phyloP scores from a whole-genome alignment of 37 sponge, comb jelly and placozoan genomes.

The Aphrocallistes beatrix region DNA sequence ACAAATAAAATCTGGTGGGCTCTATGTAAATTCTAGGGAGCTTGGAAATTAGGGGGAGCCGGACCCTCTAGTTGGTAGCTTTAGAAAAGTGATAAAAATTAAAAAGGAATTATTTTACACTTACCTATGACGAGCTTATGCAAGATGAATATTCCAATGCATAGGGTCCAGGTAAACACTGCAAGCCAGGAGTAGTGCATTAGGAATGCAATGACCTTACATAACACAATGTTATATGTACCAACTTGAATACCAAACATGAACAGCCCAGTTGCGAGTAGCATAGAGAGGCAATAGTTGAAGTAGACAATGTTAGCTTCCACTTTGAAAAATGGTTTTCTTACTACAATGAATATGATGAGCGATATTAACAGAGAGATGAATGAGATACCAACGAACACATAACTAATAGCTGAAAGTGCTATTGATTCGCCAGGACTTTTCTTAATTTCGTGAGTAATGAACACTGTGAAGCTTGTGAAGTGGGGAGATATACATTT shows the following conservation, averaged over 20 bases:
- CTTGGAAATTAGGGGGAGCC: too few relatives aligned
- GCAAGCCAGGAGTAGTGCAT: background rate
- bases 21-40: too few relatives aligned
- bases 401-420: background rate
- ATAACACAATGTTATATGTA: background rate
- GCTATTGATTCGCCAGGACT: too few relatives aligned
- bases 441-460: background rate
- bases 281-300: background rate
- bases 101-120: too few relatives aligned
- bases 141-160: background rate
- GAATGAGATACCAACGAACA: background rate
- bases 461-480: background rate
- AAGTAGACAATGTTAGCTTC: background rate
- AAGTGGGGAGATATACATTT: background rate
- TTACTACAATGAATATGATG: background rate
- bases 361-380: background rate
- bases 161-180: background rate
- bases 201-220: background rate
- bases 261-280: background rate
- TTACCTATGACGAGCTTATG: background rate
- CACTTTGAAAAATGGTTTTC: background rate
- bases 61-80: too few relatives aligned
- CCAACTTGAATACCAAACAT: background rate
- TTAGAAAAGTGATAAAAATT: too few relatives aligned
- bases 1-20: too few relatives aligned